Percentiles rank a stretch among this genome's conserved stretches.
These are phyloP conservation scores for Scartelaos histophorus DNA, from an alignment of 2,113 vertebrate genomes.

Conservation along the genomic window DNA sequence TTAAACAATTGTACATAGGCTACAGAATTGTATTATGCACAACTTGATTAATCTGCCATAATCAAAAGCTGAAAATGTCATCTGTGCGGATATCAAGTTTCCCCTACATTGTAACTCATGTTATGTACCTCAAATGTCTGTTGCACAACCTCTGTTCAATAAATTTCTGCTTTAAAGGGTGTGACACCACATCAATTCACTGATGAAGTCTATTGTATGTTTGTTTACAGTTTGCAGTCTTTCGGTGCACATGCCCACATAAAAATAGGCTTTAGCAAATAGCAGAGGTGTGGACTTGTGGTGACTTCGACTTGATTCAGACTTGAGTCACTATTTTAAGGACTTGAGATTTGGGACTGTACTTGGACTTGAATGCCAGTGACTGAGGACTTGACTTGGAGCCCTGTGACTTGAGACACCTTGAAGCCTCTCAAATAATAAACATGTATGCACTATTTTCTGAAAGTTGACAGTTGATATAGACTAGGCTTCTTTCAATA, in stretches of 20 bases:
- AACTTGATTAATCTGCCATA: conserved; percentile 14
- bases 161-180: conserved; percentile 89
- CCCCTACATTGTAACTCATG: conserved; percentile 81
- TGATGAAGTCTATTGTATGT: conserved; percentile 74
- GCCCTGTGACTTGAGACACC: too few relatives aligned
- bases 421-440: too few relatives aligned
- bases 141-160: conserved; percentile 91
- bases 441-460: too few relatives aligned
- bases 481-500: too few relatives aligned
- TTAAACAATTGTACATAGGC: conserved; percentile 39
- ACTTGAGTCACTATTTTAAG: too few relatives aligned
- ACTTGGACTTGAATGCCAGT: too few relatives aligned
- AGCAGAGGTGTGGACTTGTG: too few relatives aligned
- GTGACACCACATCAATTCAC: conserved; percentile 86
- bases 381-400: too few relatives aligned
- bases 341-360: too few relatives aligned
- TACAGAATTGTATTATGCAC: conserved; percentile 34
- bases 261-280: not conserved
- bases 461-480: too few relatives aligned
- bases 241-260: not conserved
- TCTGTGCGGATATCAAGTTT: conserved; percentile 52
- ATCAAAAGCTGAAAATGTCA: conserved; percentile 54
- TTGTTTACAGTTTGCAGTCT: not conserved
- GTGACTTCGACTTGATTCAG: too few relatives aligned
- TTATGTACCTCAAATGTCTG: conserved; percentile 92